A percentile compares a stretch with the other conserved stretches of the same genome.
Conservation (phyloP, 2,113 vertebrate species). For the Athene cunicularia region DNA sequence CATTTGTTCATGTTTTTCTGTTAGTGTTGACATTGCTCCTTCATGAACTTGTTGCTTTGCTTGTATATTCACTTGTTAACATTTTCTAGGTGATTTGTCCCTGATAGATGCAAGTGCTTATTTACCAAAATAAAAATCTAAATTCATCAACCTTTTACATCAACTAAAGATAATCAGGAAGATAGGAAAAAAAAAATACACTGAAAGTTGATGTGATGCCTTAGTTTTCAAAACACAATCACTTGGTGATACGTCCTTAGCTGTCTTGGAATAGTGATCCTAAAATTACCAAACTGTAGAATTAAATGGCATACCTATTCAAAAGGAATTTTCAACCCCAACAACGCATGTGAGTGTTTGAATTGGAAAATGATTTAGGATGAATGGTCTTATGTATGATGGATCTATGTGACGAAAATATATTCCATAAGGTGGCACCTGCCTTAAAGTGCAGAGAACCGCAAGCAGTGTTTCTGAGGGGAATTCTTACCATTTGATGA, state of each 20-base stretch:
- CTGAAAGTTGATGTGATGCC: background rate
- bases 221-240: background rate
- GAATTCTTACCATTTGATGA: background rate
- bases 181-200: background rate
- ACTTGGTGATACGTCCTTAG: background rate
- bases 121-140: background rate
- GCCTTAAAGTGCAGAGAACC: background rate
- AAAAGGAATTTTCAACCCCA: background rate
- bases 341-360: background rate
- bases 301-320: background rate
- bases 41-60: background rate
- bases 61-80: background rate
- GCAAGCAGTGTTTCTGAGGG: background rate
- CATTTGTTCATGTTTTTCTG: background rate
- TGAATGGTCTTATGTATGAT: background rate
- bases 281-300: background rate
- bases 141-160: background rate
- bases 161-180: background rate
- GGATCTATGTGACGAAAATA: background rate
- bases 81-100: background rate
- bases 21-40: background rate
- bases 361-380: background rate
- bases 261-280: background rate
- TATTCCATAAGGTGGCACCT: fast-evolving
- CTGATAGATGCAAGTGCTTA: background rate